Base-by-base conservation (phyloP, 2,888 invertebrate species). In the Meteorus cinctellus region DNA sequence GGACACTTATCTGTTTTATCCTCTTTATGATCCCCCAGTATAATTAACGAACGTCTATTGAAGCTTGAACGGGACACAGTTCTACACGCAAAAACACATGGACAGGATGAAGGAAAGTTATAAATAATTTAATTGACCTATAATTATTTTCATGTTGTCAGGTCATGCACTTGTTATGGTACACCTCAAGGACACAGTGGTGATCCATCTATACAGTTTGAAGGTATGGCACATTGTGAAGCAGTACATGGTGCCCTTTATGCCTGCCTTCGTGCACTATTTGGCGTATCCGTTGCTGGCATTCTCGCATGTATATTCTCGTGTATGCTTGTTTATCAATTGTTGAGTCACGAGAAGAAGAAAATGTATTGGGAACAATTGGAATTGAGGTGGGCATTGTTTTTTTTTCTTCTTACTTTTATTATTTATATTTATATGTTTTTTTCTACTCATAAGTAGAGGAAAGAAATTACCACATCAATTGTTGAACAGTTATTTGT, bases 301-400 rank as follows among this genome's bases (percentile, higher is more conserved):
- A 97, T 97, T 45, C 92, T 97, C 51, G 95, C 97, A 68, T 97
- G 96, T 90, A 96, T 97, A 81, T 97, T 96, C 88, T 96, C 96
- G 81, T 96, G 96, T 86, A 97, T 97, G 97, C 93, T 97, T 74
- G 95, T 97, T 12, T 97, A 97, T 87, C 97, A 97, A 89, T 91
- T 97, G 78, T 90, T 96, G 72, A 96, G 96, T 82, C 97, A 97
- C 87, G 97, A 97, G 90, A 94, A 96, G 79, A 97, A 97, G 91
- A 97, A 97, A 90, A 96, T 96, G 95, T 97, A 97, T 89, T 97
- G 97, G 97, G 96, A 96, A 84, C 96, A 97, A 90, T 87, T 97
- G 89, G 97, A 97, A 88, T 89, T 96, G 72, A 91, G 96, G 81
- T 80, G 70, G 36, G 69, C 60, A 24, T 45, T 31, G 51, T 63